Evolutionary conservation across 2,888 invertebrate species (phyloP).

Genomic region (Hedychridium roseum): DNA sequence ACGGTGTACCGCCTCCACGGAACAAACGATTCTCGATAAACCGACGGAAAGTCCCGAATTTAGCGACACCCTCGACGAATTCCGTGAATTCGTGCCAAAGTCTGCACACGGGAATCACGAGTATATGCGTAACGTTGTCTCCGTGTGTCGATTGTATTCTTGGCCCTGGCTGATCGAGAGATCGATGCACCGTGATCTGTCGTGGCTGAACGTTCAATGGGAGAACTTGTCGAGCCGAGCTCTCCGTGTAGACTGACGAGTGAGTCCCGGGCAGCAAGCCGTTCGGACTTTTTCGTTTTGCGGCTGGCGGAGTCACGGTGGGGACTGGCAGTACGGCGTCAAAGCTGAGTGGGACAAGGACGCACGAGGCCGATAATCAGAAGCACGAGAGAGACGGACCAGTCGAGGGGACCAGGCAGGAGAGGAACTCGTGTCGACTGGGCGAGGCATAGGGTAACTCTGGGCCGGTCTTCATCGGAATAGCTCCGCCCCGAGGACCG

Average conservation of each 20-base stretch:
- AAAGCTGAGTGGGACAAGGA: background rate
- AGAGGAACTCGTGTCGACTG: no score
- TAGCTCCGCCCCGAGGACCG: conserved; percentile 10
- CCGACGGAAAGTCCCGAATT: no score
- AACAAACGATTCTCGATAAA: no score
- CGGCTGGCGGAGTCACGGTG: conserved; percentile 27
- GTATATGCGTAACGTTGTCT: no score
- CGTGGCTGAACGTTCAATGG: no score
- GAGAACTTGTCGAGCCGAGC: conserved; percentile 55
- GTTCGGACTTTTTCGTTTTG: conserved; percentile 53
- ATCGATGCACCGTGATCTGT: conserved; percentile 30
- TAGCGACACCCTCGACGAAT: no score
- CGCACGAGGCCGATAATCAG: no score
- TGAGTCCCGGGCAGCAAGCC: conserved; percentile 42
- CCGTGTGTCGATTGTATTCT: no score
- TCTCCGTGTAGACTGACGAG: conserved; percentile 59
- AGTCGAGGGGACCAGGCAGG: background rate
- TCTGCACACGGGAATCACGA: no score
- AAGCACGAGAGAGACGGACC: background rate
- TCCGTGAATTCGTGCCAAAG: no score
- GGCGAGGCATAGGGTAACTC: conserved; percentile 26
- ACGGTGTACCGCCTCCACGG: no score
- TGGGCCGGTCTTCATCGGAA: conserved; percentile 27
- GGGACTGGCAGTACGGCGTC: conserved; percentile 26
- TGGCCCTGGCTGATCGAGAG: conserved; percentile 30